phyloP scores from a whole-genome alignment of 2,797 vertebrate genomes.

The Poecile montanus region DNA sequence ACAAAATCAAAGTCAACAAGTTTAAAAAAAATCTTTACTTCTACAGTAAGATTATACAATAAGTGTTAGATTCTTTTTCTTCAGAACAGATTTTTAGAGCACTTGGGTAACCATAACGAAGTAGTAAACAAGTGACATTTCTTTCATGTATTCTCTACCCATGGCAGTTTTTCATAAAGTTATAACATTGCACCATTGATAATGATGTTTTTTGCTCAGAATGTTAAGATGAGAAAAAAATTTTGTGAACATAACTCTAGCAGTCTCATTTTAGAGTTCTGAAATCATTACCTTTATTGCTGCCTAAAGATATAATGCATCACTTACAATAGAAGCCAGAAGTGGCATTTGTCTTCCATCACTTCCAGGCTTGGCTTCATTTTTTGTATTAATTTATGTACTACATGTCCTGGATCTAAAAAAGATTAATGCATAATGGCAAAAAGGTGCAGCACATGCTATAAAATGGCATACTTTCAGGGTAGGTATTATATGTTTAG shows the following conservation, averaged over 20 bases:
- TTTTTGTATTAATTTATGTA: slow-evolving; percentile 40
- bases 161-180: not conserved
- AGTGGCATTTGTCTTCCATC: not conserved
- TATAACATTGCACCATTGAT: not conserved
- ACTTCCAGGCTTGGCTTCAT: slow-evolving; percentile 9
- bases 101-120: not conserved
- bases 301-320: slow-evolving; percentile 59
- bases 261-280: slow-evolving; percentile 50
- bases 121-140: not conserved
- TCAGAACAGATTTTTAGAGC: not conserved
- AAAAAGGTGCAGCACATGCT: not conserved
- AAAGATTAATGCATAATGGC: not conserved
- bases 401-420: not conserved
- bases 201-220: not conserved
- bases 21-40: not conserved
- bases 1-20: not conserved
- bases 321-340: slow-evolving; percentile 25
- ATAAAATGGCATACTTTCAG: not conserved
- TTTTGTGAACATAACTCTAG: slow-evolving; percentile 45
- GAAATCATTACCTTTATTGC: slow-evolving; percentile 62
- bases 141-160: not conserved
- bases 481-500: not conserved
- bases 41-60: not conserved
- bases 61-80: not conserved
- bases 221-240: slow-evolving; percentile 24